A percentile compares a stretch with the other conserved stretches of the same genome.
Evolutionary conservation across 1,140 invertebrate genomes (phyloP).

Genomic region (Papilio aristodemus): DNA sequence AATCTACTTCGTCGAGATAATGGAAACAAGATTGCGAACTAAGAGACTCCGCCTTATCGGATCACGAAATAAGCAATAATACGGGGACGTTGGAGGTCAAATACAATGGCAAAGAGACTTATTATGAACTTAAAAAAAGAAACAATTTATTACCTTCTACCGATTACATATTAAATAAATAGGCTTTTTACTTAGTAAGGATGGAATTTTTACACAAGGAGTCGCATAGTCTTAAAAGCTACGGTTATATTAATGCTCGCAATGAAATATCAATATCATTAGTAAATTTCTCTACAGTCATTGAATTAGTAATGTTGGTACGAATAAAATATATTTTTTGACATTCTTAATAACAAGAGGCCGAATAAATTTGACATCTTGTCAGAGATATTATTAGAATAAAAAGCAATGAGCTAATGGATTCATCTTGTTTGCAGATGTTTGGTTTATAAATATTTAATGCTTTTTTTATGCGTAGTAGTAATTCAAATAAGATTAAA

Average conservation of each 20-base stretch:
- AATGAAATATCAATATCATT: too few species aligned
- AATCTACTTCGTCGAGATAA: conserved; percentile 31
- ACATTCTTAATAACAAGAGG: not conserved
- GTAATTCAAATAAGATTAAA: conserved; percentile 10
- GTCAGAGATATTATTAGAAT: not conserved
- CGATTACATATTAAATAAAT: not conserved
- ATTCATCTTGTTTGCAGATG: not conserved
- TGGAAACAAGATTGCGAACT: conserved; percentile 31
- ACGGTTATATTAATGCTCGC: too few species aligned
- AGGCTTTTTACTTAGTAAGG: not conserved
- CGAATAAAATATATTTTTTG: not conserved
- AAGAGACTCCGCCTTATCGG: conserved; percentile 24
- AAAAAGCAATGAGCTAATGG: not conserved
- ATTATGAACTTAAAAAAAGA: not conserved
- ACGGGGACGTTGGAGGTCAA: conserved; percentile 15
- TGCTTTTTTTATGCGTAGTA: not conserved
- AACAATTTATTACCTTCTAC: not conserved
- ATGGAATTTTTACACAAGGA: not conserved
- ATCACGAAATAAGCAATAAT: conserved; percentile 33
- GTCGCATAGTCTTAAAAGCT: too few species aligned
- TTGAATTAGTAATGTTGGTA: not conserved
- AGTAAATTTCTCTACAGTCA: too few species aligned
- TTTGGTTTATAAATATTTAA: conserved; percentile 7
- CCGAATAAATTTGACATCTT: not conserved
- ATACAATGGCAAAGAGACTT: conserved; percentile 16